Evolutionary conservation across 2,888 invertebrate genomes (phyloP), one percentile per base, ranked within the genome.

Genomic region (Drosophila austrosaltans): DNA sequence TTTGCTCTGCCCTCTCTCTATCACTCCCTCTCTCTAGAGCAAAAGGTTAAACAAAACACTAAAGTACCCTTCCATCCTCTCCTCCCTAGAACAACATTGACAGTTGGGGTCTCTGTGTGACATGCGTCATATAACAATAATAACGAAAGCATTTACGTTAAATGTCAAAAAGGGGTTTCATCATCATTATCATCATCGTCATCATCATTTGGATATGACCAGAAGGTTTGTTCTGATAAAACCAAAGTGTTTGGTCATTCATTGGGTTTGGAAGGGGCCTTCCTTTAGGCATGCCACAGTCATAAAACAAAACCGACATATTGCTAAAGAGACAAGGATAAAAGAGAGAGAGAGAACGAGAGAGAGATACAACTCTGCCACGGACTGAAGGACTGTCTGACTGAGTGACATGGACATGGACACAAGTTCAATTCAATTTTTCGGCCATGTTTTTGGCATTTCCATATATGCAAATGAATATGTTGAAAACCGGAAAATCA

Each of bases 381-480:
- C 59, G 39, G 56, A 66, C 73, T 62, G 64, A 68, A 62, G 60
- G 73, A 75, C 57, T 57, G 67, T 62, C 70, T 54, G 70, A 73
- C 53, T 65, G 72, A 74, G 63, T 69, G 73, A 85, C 85, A 67
- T 60, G 75, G 73, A 74, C 76, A 80, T 69, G 69, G 73, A 69
- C 77, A 84, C 74, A 69, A 83, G 82, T 83, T 88, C 83, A 88
- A 83, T 83, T 88, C 83, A 85, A 87, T 87, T 86, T 83, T 88
- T 86, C 75, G 86, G 79, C 81, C 83, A 88, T 83, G 88, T 83
- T 83, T 83, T 78, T 88, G 86, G 75, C 83, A 86, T 83, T 88
- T 86, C 77, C 88, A 83, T 87, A 86, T 88, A 85, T 85, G 88
- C 89, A 85, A 85, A 85, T 85, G 86, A 76, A 70, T 77, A 66